These are phyloP conservation scores for Colletes collaris DNA, from an alignment of 2,888 invertebrate species.

Conservation along the genomic window DNA sequence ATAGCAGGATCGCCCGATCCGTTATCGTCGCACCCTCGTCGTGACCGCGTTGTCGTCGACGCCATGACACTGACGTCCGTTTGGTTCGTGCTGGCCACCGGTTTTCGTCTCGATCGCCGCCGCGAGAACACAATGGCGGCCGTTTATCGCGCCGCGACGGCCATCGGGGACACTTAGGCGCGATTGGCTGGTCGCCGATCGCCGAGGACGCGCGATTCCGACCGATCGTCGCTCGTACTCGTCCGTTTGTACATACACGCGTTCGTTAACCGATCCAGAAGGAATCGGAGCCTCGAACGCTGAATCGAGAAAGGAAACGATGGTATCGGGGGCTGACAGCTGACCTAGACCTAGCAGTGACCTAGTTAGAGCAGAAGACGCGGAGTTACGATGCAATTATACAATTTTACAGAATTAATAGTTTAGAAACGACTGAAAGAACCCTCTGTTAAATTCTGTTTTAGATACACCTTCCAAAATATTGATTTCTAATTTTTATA, in stretches of 20 bases:
- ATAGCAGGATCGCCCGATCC: conserved; percentile 40
- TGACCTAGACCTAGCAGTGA: no score
- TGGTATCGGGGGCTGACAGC: not conserved
- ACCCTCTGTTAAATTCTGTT: no score
- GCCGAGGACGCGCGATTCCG: not conserved
- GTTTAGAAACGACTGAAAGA: no score
- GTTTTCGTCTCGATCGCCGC: conserved; percentile 18
- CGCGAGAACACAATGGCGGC: not conserved
- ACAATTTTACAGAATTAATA: no score
- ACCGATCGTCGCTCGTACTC: not conserved
- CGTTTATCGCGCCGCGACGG: not conserved
- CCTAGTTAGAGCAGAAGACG: no score
- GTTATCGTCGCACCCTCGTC: conserved; percentile 42
- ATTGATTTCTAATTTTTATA: no score
- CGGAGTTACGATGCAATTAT: no score
- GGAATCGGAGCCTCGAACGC: not conserved
- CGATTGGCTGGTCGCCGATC: not conserved
- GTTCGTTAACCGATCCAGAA: not conserved
- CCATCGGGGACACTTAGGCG: not conserved
- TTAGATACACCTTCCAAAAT: no score
- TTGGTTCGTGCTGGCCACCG: conserved; percentile 1
- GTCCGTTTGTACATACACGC: conserved; percentile 5
- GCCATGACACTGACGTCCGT: conserved; percentile 39
- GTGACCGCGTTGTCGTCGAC: conserved; percentile 37
- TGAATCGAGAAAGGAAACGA: not conserved